Evolutionary conservation across 2,888 invertebrate genomes (phyloP), one percentile per base, ranked within the genome.

Genomic region (Campoletis raptor): DNA sequence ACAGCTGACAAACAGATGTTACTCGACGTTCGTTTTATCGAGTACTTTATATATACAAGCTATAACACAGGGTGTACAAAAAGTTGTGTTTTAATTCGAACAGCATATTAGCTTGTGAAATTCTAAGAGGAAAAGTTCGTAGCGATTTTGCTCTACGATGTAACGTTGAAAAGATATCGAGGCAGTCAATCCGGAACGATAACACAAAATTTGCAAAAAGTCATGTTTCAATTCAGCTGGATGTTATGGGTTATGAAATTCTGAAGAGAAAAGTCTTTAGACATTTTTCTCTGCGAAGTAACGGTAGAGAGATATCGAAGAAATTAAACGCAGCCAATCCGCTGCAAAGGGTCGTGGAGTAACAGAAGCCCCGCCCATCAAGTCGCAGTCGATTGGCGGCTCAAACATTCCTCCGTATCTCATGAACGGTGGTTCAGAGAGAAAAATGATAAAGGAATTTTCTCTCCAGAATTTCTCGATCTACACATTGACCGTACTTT

Each of bases 1-100:
- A 80, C 88, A 83, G 85, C 81, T 86, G 86, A 88, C 83, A 88
- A 88, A 85, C 88, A 83, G 73, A 83, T 83, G 85, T 83, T 81
- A 40, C 67, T 64, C 74, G 79, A 61, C 66, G 66, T 24, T 79
- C 40, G 42, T 70, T 76, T 73, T 79, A 67, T 69, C 76, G 48
- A 30, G 48, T 70, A 67, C 54, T 73, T 84, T 77, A 21, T 67
- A 24, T 42, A 40, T 85, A 86, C 61, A 61, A 78, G 45, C 12
- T n/a, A 12, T 21, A 21, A 24, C 21, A 57, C 24, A 15, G 61
- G 30, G 61, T 61, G 61, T 61, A 15, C 61, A 15, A 61, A 52
- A 52, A 52, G 48, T 52, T 18, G 48, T 7, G 1, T 52, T 52
- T 5, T 5, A n/a, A 52, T 1, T 52, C 18, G n/a, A 52, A n/a